Evolutionary conservation across 2,797 vertebrate species (phyloP), one percentile per base, ranked within the genome.

Genomic region (Percopsis omiscomaycus): DNA sequence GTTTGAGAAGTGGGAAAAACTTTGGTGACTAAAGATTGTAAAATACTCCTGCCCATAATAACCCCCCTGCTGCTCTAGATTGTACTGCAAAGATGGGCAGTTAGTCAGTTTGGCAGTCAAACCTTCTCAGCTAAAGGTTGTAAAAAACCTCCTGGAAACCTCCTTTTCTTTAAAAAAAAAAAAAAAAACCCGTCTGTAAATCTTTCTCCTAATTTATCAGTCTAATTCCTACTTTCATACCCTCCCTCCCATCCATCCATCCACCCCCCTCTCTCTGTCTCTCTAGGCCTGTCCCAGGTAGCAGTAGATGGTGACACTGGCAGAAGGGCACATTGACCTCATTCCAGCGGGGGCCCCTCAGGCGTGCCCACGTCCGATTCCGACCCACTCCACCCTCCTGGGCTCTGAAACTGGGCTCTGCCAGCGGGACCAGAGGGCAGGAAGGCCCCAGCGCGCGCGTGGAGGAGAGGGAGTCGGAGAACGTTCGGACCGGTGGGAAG

Each of bases 291-390:
- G 57, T 75, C 60, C 71, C 54, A 16, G 67, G 64, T 68, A 57
- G 79, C 52, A 58, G 74, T 67, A 57, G 71, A 32, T 80, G 81
- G 73, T 86, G 79, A 81, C 67, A 48, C 61, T 63, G 56, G 61
- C 59, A 42, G 11, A 9, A 61, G 57, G 67, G 57, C 37, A 13
- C 0, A 14, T 12, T 9, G 13, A 10, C 55, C 30, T 48, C 68
- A 55, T 55, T 52, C 42, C 32, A 16, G 28, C 32, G 46, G 55
- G 77, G 62, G 45, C 3, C 59, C 54, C 70, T 71, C 72, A 69
- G 79, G 75, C 74, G 71, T 65, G 56, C 69, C 61, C 5, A 28
- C 28, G 13, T 45, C 3, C 2, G 28, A 54, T 54, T 52, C 64
- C 2, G 2, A 30, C 56, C 49, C 49, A 9, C 6, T 2, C 1